Evolutionary conservation across 2,113 vertebrate genomes (phyloP).

Genomic region (Myotis lucifugus): DNA sequence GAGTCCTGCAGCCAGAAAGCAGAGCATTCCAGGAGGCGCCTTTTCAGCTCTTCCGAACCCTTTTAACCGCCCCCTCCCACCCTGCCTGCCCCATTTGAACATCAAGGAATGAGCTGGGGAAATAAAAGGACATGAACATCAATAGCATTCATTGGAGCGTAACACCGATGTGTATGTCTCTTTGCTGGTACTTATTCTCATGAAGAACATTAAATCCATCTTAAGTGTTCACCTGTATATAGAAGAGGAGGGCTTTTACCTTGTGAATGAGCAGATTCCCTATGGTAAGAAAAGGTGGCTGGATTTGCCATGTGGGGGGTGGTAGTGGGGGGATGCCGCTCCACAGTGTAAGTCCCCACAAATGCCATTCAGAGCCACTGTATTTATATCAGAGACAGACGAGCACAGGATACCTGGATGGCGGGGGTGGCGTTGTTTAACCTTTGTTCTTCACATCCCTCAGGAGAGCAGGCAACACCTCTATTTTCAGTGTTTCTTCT

Average conservation of each 20-base stretch:
- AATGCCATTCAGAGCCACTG: constrained; percentile 38
- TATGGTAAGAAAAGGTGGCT: neutral
- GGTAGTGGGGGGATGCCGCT: neutral
- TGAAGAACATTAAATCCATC: constrained; percentile 30
- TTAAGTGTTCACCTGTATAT: constrained; percentile 14
- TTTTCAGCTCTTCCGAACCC: neutral
- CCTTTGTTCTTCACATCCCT: constrained; percentile 55
- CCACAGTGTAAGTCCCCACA: neutral
- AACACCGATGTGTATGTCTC: constrained; percentile 15
- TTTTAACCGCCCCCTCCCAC: neutral
- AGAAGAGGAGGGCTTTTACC: neutral
- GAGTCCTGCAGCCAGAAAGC: neutral
- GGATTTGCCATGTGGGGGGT: neutral
- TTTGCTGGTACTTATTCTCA: constrained; percentile 53
- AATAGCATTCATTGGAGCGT: constrained; percentile 20
- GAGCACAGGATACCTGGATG: neutral
- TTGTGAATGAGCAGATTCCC: neutral
- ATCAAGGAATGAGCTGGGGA: constrained; percentile 39
- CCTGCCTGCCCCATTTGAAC: constrained; percentile 6
- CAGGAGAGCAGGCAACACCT: constrained; percentile 60
- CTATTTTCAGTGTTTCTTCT: constrained; percentile 70
- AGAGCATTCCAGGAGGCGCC: neutral
- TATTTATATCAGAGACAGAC: neutral
- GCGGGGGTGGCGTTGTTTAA: constrained; percentile 27
- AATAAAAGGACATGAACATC: neutral